Base-by-base conservation (phyloP, 2,888 invertebrate genomes). In the Pristionchus japonicus region DNA sequence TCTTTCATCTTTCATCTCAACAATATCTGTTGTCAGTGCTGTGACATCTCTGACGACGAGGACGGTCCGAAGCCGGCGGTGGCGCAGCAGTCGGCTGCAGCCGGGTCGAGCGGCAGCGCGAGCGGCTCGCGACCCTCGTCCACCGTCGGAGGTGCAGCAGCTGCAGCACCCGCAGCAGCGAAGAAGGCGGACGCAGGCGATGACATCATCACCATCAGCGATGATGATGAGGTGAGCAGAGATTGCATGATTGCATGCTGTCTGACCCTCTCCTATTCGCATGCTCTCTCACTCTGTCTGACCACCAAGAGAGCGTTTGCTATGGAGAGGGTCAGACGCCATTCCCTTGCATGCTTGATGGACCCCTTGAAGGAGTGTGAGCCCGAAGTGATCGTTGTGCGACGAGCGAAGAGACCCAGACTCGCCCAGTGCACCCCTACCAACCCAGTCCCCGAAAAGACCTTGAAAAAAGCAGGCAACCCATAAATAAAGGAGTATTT, bases 41-140 rank as follows among this genome's bases (percentile, higher is more conserved):
- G 85, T 17, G 89, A 89, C 40, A 43, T 89, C 27, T 89, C 90
- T 23, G 89, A 89, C 67, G 89, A 90, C 57, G 89, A 89, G 37
- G 91, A 91, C 17, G 89, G 88, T 40, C 86, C 88, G n/a, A 89
- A 31, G 37, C 31, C 34, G 31, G 80, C 74, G 43, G n/a, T 52
- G 9, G 23, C 6, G 31, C 90, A 20, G 88, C 87, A 47, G 89
- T 89, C 52, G 89, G 88, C n/a, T n/a, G n/a, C n/a, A 52, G 91
- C 90, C n/a, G 89, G 89, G 88, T 74, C 49, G 89, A n/a, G 20
- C 31, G 27, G 67, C 89, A 31, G 37, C 27, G n/a, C 43, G 15
- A 23, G 80, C 20, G 80, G 80, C 27, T 80, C 80, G 80, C 11
- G 37, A 4, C 31, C 64, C 31, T 70, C 70, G 70, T 70, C 70